Percentiles rank a stretch among this genome's conserved stretches.
Conservation (phyloP, 2,113 vertebrate species). For the Triplophysa tibetana region DNA sequence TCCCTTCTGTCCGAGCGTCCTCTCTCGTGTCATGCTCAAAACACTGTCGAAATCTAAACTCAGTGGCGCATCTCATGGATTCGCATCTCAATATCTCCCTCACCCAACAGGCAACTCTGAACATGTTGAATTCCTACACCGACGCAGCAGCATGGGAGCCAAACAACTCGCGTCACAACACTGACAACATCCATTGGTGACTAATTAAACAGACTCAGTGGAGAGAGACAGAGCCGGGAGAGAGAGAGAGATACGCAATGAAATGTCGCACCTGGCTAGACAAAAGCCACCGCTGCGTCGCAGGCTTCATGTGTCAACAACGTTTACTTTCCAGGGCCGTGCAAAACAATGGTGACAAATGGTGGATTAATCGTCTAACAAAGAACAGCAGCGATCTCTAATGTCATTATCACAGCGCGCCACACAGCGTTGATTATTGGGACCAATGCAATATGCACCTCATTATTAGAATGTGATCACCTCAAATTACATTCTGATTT, state of each 20-base stretch:
- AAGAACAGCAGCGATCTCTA: slow-evolving; percentile 53
- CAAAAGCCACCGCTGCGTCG: slow-evolving; percentile 61
- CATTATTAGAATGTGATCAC: slow-evolving; percentile 2
- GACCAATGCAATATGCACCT: slow-evolving; percentile 5
- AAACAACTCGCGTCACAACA: slow-evolving; percentile 39
- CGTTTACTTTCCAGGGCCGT: slow-evolving; percentile 62
- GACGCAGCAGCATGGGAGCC: slow-evolving; percentile 24
- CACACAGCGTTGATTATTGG: slow-evolving; percentile 51
- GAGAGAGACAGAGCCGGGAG: slow-evolving; percentile 17
- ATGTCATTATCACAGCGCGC: slow-evolving; percentile 52
- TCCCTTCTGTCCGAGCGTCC: neutral
- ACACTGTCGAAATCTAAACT: slow-evolving; percentile 24
- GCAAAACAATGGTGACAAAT: slow-evolving; percentile 56
- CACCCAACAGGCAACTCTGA: slow-evolving; percentile 18
- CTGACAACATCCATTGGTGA: slow-evolving; percentile 50
- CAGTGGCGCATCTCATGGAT: neutral
- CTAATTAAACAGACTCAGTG: slow-evolving; percentile 46
- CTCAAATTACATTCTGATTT: slow-evolving; percentile 17
- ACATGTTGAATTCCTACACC: slow-evolving; percentile 30
- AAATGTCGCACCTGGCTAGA: slow-evolving; percentile 69
- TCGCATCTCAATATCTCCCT: slow-evolving; percentile 19
- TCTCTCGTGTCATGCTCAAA: neutral
- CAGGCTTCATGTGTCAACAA: slow-evolving; percentile 65
- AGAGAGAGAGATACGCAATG: slow-evolving; percentile 30
- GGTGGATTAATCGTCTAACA: slow-evolving; percentile 59